A percentile compares a stretch with the other conserved stretches of the same genome.
phyloP scores from a whole-genome alignment of 2,797 vertebrate genomes.

The Alosa sapidissima region DNA sequence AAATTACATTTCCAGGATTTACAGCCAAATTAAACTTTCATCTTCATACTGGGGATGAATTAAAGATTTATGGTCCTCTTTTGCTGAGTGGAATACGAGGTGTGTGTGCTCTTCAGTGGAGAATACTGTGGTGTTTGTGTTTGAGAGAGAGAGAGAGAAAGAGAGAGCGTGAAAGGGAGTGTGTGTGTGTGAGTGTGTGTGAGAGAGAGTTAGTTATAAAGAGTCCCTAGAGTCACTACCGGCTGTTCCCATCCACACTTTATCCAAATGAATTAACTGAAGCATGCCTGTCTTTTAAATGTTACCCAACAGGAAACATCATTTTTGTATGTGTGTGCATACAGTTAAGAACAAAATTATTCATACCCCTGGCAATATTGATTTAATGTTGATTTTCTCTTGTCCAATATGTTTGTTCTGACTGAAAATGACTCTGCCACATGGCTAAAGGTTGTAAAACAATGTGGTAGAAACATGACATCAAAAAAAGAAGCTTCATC shows the following conservation, averaged over 20 bases:
- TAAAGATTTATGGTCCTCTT: background rate
- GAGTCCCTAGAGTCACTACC: background rate
- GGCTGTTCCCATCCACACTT: background rate
- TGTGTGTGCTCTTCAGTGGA: background rate
- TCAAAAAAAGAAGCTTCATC: too few relatives aligned
- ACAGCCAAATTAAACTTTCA: constrained; percentile 22
- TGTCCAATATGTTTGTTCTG: too few relatives aligned
- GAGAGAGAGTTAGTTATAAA: background rate
- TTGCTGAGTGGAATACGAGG: background rate
- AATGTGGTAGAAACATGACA: too few relatives aligned
- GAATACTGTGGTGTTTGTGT: background rate
- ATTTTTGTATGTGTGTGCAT: background rate
- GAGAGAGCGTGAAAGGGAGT: background rate
- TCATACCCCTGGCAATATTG: too few relatives aligned
- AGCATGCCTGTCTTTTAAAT: background rate
- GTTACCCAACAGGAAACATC: background rate
- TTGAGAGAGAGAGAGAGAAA: background rate
- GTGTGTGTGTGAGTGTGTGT: too few relatives aligned
- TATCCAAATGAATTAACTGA: background rate
- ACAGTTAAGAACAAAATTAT: too few relatives aligned
- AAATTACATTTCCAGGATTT: constrained; percentile 21
- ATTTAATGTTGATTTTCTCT: too few relatives aligned
- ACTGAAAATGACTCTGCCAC: too few relatives aligned
- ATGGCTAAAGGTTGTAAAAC: too few relatives aligned
- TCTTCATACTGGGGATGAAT: constrained; percentile 16